These are phyloP conservation scores for Lamellibrachia luymesi DNA, from an alignment of 1,140 invertebrate genomes.

Conservation along the genomic window DNA sequence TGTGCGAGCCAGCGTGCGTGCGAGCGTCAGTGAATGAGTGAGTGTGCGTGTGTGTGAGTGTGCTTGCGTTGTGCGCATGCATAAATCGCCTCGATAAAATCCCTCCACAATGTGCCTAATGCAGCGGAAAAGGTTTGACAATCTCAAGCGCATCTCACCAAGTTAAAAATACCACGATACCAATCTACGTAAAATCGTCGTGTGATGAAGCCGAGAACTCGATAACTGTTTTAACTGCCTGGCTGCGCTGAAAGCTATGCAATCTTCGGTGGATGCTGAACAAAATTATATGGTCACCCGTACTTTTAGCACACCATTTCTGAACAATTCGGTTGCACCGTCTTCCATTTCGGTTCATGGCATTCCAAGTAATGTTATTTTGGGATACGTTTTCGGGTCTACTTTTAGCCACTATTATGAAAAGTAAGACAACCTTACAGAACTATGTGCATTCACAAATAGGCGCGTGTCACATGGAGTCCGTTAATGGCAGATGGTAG, in stretches of 20 bases:
- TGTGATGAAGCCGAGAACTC: background rate
- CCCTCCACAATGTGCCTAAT: background rate
- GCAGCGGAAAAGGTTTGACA: background rate
- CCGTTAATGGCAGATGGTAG: too few species aligned
- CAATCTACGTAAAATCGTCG: background rate
- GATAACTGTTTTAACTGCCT: background rate
- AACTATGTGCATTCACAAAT: too few species aligned
- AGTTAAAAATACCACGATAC: background rate
- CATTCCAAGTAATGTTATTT: background rate
- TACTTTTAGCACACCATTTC: background rate
- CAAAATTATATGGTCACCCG: background rate
- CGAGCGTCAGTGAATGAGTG: too few species aligned
- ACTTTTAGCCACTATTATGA: too few species aligned
- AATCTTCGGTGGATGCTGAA: background rate
- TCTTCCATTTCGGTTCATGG: background rate
- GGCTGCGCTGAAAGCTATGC: background rate
- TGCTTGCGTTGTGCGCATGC: background rate
- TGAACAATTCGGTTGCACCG: background rate
- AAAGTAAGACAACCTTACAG: too few species aligned
- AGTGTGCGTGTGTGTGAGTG: too few species aligned
- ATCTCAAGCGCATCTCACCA: background rate
- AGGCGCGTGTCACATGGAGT: too few species aligned
- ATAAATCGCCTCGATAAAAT: background rate
- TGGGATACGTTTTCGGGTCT: background rate
- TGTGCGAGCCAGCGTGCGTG: too few species aligned